Conservation (phyloP, 1,140 invertebrate species). For the Trichoplusia ni region DNA sequence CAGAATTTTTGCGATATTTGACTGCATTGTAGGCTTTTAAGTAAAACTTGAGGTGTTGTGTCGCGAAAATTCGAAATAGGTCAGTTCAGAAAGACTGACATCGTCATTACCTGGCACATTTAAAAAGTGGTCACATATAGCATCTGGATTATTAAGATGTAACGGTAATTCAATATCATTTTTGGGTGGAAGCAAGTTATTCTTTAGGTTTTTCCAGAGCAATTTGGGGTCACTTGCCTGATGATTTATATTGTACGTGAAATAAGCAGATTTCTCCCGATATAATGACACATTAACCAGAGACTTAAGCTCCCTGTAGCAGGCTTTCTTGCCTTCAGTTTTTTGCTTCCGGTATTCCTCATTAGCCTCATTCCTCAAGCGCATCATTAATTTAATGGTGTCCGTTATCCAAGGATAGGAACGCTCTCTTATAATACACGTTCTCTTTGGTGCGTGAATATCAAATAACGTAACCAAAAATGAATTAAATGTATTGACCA, state of each 20-base stretch:
- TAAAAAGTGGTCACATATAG: constrained; percentile 38
- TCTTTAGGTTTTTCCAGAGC: constrained; percentile 41
- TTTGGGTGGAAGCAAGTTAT: constrained; percentile 14
- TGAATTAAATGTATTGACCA: too few species aligned
- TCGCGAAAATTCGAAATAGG: constrained; percentile 22
- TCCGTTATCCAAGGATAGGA: constrained; percentile 34
- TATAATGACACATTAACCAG: constrained; percentile 18
- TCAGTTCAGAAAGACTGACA: neutral
- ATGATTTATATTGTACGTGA: constrained; percentile 38
- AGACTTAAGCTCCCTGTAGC: constrained; percentile 35
- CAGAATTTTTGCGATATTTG: constrained; percentile 3
- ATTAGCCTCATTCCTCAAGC: constrained; percentile 34
- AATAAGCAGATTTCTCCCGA: constrained; percentile 41
- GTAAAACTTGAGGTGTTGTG: neutral
- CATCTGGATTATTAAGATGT: constrained; percentile 28
- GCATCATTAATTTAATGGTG: constrained; percentile 39
- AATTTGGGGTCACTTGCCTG: constrained; percentile 27
- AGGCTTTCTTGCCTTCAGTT: constrained; percentile 24
- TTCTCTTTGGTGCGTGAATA: too few species aligned
- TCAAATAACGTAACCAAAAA: too few species aligned
- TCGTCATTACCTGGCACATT: constrained; percentile 3
- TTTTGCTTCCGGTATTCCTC: constrained; percentile 1
- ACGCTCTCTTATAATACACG: neutral
- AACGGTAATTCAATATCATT: constrained; percentile 8
- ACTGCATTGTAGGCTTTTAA: neutral